These are phyloP conservation scores for Falco cherrug DNA, from an alignment of 2,797 vertebrate genomes.

Conservation along the genomic window DNA sequence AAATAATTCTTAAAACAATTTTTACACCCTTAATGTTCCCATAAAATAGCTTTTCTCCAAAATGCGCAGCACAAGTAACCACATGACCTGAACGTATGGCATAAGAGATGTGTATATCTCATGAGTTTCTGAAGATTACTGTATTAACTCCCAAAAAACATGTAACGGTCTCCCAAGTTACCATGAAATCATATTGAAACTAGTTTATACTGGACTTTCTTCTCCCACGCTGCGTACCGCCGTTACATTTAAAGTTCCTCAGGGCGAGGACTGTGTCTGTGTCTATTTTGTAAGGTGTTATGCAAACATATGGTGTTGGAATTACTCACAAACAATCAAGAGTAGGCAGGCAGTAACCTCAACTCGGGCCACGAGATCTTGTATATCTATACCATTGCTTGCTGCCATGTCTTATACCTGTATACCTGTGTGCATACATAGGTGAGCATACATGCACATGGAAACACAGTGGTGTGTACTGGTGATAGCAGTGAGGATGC, in stretches of 20 bases:
- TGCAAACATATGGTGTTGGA: conserved; percentile 27
- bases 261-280: conserved; percentile 8
- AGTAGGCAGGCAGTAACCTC: not conserved
- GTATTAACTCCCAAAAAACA: conserved; percentile 3
- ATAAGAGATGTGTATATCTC: not conserved
- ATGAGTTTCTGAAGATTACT: not conserved
- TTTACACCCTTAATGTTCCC: conserved; percentile 2
- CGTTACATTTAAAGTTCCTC: conserved; percentile 43
- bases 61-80: not conserved
- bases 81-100: not conserved
- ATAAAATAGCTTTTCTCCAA: conserved; percentile 26
- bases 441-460: not conserved
- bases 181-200: not conserved
- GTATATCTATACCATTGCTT: not conserved
- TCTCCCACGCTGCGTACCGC: not conserved
- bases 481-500: not conserved
- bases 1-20: conserved; percentile 43
- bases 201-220: conserved; percentile 35
- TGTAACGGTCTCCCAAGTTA: not conserved
- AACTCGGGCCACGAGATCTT: not conserved
- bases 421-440: not conserved
- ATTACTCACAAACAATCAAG: conserved; percentile 47
- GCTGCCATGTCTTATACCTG: accelerated
- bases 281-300: conserved; percentile 38
- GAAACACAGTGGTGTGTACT: not conserved